These are phyloP conservation scores for Periparus ater DNA, from an alignment of 2,797 vertebrate species.

Conservation along the genomic window DNA sequence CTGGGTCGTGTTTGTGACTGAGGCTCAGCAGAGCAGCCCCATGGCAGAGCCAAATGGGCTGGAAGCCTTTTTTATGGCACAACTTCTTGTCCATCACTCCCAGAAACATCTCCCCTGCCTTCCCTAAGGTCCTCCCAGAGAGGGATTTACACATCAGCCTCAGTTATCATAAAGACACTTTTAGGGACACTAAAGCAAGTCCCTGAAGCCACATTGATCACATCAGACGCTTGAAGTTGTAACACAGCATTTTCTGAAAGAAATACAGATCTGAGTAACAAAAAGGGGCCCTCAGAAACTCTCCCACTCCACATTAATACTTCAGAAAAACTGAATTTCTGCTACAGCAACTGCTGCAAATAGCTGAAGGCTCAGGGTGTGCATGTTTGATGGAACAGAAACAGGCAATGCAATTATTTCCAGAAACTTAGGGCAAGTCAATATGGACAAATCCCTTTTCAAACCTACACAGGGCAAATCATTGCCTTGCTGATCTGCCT, in stretches of 20 bases:
- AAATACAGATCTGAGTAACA: neutral
- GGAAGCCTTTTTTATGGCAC: neutral
- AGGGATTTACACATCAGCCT: neutral
- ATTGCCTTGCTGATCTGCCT: neutral
- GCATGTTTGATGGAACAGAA: neutral
- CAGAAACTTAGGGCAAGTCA: neutral
- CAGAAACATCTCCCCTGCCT: neutral
- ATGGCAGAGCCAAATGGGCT: neutral
- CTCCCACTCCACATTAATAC: neutral
- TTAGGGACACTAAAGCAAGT: neutral
- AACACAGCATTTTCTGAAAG: neutral
- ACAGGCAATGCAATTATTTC: neutral
- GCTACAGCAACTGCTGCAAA: neutral
- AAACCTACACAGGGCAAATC: neutral
- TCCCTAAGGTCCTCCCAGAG: neutral
- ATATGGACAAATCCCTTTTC: neutral
- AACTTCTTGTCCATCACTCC: neutral
- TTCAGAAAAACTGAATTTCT: neutral
- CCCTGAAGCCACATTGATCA: neutral
- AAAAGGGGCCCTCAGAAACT: neutral
- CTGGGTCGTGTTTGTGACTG: rapidly evolving
- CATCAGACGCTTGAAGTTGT: neutral
- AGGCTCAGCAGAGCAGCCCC: neutral
- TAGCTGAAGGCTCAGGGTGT: neutral
- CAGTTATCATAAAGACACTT: neutral